phyloP scores from a whole-genome alignment of 37 sponge, comb jelly and placozoan genomes.

The Halisarca cf. caerulea region DNA sequence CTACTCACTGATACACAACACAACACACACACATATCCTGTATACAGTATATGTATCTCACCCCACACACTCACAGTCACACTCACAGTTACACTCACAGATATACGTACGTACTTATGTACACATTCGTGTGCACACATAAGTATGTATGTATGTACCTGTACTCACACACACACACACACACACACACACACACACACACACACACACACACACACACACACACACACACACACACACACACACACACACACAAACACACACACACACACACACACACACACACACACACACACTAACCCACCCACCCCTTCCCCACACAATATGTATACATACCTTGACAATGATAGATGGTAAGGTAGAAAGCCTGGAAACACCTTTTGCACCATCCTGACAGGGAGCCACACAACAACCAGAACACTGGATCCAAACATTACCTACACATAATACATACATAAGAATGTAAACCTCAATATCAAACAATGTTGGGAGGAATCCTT shows the following conservation, averaged over 20 bases:
- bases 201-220: slow-evolving; percentile 19
- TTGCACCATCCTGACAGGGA: slow-evolving; percentile 64
- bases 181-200: not conserved
- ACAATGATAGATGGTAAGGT: slow-evolving; percentile 78
- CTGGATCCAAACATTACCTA: slow-evolving; percentile 91
- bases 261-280: slow-evolving; percentile 4
- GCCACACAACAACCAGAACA: slow-evolving; percentile 76
- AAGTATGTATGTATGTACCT: not conserved
- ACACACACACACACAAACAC: slow-evolving; percentile 21
- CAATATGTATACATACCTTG: slow-evolving; percentile 37
- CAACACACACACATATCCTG: too few relatives aligned
- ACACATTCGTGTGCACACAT: not conserved
- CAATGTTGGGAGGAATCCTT: too few relatives aligned
- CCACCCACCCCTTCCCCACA: not conserved
- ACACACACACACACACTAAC: not conserved
- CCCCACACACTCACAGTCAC: too few relatives aligned
- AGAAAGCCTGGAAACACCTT: slow-evolving; percentile 61
- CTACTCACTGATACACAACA: too few relatives aligned
- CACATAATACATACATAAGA: too few relatives aligned
- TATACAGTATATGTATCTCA: too few relatives aligned
- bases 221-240: slow-evolving; percentile 25
- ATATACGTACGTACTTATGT: not conserved
- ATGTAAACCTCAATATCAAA: too few relatives aligned
- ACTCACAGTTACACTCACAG: not conserved
- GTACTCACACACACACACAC: not conserved